phyloP scores from a whole-genome alignment of 1,140 invertebrate species.

The Pantala flavescens region DNA sequence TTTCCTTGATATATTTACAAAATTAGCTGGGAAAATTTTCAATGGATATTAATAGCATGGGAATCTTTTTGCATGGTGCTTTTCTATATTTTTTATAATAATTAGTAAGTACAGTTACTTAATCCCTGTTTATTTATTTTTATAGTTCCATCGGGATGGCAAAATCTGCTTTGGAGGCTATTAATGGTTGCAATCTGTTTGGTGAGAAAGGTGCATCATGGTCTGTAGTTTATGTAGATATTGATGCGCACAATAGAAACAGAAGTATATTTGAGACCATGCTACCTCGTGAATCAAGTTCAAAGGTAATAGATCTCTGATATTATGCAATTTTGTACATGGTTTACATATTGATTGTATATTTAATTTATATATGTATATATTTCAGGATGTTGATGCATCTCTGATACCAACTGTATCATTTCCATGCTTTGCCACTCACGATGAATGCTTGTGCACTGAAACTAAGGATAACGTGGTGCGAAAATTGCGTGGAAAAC shows the following conservation, averaged over 20 bases:
- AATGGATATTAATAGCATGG: too few species aligned
- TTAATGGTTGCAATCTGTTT: slow-evolving; percentile 98
- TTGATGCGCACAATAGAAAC: slow-evolving; percentile 98
- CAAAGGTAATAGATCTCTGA: slow-evolving; percentile 67
- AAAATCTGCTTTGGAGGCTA: slow-evolving; percentile 94
- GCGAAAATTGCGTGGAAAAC: slow-evolving; percentile 72
- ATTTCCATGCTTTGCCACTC: slow-evolving; percentile 96
- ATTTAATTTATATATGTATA: slow-evolving; percentile 23
- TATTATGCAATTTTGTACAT: slow-evolving; percentile 18
- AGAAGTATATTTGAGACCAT: slow-evolving; percentile 98
- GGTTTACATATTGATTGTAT: slow-evolving; percentile 13
- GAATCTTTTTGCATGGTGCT: too few species aligned
- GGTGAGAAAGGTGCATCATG: slow-evolving; percentile 94
- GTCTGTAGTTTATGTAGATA: slow-evolving; percentile 98
- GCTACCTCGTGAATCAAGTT: slow-evolving; percentile 93
- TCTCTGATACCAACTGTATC: slow-evolving; percentile 84
- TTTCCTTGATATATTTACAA: too few species aligned
- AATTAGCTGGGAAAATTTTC: too few species aligned
- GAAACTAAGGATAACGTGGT: slow-evolving; percentile 83
- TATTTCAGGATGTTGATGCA: slow-evolving; percentile 68
- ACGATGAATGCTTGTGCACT: slow-evolving; percentile 78
- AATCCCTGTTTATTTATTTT: too few species aligned
- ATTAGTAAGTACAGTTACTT: too few species aligned
- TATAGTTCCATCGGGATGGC: slow-evolving; percentile 75
- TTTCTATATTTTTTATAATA: too few species aligned